A percentile compares a stretch with the other conserved stretches of the same genome.
These are phyloP conservation scores for Orestias chungarensis DNA, from an alignment of 2,797 vertebrate genomes.

Conservation along the genomic window DNA sequence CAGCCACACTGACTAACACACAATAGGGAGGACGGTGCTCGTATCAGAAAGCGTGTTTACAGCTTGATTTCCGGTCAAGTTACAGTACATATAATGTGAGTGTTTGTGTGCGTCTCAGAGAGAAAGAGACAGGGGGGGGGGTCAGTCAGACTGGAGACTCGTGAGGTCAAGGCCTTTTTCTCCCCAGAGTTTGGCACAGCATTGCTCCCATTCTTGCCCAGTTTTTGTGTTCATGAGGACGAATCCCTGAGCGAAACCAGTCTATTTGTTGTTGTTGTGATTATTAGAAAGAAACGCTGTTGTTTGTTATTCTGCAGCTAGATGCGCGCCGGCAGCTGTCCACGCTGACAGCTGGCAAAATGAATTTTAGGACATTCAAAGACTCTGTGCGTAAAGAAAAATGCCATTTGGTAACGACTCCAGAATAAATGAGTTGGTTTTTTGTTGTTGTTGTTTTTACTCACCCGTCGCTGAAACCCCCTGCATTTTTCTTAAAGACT, in stretches of 20 bases:
- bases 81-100: constrained; percentile 15
- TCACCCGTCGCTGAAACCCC: constrained; percentile 75
- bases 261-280: background rate
- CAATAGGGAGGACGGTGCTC: constrained; percentile 18
- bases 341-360: constrained; percentile 73
- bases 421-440: background rate
- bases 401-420: constrained; percentile 46
- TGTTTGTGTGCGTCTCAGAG: constrained; percentile 2
- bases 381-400: constrained; percentile 58
- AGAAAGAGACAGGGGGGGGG: no score
- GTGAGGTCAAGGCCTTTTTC: constrained; percentile 47
- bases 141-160: constrained; percentile 25
- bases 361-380: constrained; percentile 60
- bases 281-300: no score
- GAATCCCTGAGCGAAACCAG: constrained; percentile 23
- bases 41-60: constrained; percentile 15
- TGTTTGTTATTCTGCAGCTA: background rate
- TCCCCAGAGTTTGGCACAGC: constrained; percentile 46
- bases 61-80: constrained; percentile 25
- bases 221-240: constrained; percentile 28
- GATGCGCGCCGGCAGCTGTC: constrained; percentile 66
- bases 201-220: constrained; percentile 48
- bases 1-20: constrained; percentile 10
- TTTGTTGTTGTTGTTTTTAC: constrained; percentile 36
- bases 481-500: constrained; percentile 75